Conservation (phyloP, 2,113 vertebrate genomes). For the Hassar affinis region DNA sequence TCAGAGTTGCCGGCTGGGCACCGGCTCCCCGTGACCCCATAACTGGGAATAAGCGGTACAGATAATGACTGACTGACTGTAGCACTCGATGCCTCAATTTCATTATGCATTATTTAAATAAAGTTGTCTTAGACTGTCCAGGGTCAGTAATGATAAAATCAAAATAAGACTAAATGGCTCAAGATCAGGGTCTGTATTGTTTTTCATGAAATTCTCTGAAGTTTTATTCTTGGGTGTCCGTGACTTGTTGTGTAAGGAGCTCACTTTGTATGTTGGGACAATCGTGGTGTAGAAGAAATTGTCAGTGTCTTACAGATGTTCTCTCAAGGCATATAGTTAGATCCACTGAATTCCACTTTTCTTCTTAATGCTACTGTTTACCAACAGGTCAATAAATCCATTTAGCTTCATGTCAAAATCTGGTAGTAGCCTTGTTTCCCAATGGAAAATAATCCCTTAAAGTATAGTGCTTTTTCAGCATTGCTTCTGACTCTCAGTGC, state of each 20-base stretch:
- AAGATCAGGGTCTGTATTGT: neutral
- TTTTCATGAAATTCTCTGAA: neutral
- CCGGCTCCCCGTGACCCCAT: too few species aligned
- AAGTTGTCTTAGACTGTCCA: neutral
- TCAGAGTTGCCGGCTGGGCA: too few species aligned
- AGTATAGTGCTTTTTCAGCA: neutral
- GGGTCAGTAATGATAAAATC: neutral
- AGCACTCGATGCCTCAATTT: neutral
- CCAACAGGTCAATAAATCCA: neutral
- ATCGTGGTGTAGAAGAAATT: neutral
- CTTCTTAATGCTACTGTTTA: neutral
- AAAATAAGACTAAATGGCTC: neutral
- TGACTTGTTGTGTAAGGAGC: neutral
- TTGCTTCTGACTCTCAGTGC: neutral
- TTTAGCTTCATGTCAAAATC: constrained; percentile 5
- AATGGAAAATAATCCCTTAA: neutral
- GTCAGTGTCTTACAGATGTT: neutral
- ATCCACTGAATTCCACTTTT: neutral
- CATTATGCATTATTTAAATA: neutral
- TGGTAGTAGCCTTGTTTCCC: neutral
- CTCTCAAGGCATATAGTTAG: neutral
- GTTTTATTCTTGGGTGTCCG: neutral
- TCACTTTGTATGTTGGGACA: neutral
- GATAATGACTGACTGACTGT: too few species aligned
- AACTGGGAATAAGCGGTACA: too few species aligned